Base-by-base conservation (phyloP, 2,888 invertebrate species). In the Eupithecia dodoneata region DNA sequence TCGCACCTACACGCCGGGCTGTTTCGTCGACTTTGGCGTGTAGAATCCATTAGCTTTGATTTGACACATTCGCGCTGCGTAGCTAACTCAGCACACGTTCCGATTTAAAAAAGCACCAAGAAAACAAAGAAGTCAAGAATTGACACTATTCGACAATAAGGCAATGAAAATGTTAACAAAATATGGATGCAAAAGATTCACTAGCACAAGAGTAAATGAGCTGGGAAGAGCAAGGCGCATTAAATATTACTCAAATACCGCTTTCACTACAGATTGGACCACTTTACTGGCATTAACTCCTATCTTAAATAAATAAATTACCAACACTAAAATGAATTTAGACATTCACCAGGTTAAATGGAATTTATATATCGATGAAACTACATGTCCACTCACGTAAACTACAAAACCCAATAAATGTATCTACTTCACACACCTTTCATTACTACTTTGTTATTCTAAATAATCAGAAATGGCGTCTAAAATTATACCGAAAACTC, bases 401-500 rank as follows among this genome's bases (percentile, higher is more conserved):
- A 52, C 72, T 65, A 77, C 70, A 70, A 73, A 72, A 63, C 44
- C 70, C 65, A 66, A 52, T 72, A 63, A n/a, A 49, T 45, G 9
- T 44, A 71, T 67, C 67, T 78, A 80, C 79, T 47, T 74, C 72
- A 74, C 63, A 74, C 76, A 76, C 77, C 69, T 78, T 42, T 73
- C 78, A 71, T 75, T 69, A 66, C 42, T 78, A 79, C 77, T 18
- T 74, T 78, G 82, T 79, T 79, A 79, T 71, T 70, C 79, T 76
- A 82, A 79, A 44, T 59, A 71, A 72, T 70, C n/a, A 44, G 76
- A 41, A 55, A 74, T 72, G 65, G 70, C 66, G 72, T 73, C 69
- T 66, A 70, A 78, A 66, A 59, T 9, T 59, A 9, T 7, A 9
- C 10, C 18, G 18, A 59, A 59, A 59, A 18, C n/a, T 59, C n/a